A percentile compares a stretch with the other conserved stretches of the same genome.
Evolutionary conservation across 2,797 vertebrate genomes (phyloP).

Genomic region (Coregonus suidteri): DNA sequence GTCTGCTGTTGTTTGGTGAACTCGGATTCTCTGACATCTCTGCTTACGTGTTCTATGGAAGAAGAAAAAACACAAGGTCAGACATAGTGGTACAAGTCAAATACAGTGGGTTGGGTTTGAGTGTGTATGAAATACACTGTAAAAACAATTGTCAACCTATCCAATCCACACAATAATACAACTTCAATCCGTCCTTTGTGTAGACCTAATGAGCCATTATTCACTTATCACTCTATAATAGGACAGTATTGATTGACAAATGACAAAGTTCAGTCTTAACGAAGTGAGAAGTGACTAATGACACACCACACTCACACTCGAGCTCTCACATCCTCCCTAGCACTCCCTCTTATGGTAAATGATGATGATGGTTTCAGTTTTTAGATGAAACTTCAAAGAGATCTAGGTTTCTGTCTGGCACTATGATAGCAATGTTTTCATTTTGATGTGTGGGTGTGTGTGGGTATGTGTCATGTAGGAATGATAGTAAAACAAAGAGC

Average conservation of each 20-base stretch:
- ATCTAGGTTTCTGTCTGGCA: constrained; percentile 64
- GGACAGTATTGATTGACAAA: neutral
- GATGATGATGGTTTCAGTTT: constrained; percentile 70
- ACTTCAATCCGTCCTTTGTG: neutral
- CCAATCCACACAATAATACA: neutral
- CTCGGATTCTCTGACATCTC: constrained; percentile 46
- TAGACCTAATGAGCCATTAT: neutral
- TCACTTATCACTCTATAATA: neutral
- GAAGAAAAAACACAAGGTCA: neutral
- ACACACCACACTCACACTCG: constrained; percentile 7
- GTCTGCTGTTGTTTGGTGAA: constrained; percentile 53
- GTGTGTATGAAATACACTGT: neutral
- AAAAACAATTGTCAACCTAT: neutral
- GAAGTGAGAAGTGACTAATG: neutral
- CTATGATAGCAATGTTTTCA: constrained; percentile 50
- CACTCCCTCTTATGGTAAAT: constrained; percentile 74
- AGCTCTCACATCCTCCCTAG: constrained; percentile 41
- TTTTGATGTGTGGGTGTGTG: constrained; percentile 39
- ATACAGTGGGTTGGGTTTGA: neutral
- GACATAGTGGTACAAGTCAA: neutral
- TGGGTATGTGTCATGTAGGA: constrained; percentile 32
- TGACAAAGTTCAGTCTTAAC: neutral
- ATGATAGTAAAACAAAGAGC: constrained; percentile 2
- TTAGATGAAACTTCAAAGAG: constrained; percentile 49
- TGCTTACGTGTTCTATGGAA: constrained; percentile 58